phyloP scores from a whole-genome alignment of 2,888 invertebrate genomes.

The Cheilosia variabilis region DNA sequence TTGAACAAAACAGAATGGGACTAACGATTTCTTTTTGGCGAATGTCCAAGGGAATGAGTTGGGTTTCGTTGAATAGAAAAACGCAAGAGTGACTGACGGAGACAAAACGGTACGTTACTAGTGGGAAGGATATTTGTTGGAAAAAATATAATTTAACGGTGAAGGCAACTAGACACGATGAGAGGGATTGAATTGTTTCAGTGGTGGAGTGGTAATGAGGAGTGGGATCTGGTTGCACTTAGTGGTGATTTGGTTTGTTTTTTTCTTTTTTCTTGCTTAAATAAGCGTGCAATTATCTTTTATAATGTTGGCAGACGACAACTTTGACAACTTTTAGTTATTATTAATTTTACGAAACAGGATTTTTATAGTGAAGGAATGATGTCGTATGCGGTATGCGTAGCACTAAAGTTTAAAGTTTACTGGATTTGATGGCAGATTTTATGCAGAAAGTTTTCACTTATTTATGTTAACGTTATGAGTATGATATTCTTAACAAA shows the following conservation, averaged over 20 bases:
- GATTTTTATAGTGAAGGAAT: too few species aligned
- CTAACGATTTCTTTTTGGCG: constrained; percentile 72
- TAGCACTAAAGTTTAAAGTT: too few species aligned
- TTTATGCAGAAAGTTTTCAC: too few species aligned
- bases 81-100: constrained; percentile 62
- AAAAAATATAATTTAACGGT: constrained; percentile 71
- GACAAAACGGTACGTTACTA: constrained; percentile 57
- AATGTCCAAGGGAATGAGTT: constrained; percentile 72
- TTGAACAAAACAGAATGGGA: constrained; percentile 69
- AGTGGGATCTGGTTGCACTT: constrained; percentile 46
- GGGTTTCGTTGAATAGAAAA: constrained; percentile 58
- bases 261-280: neutral
- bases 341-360: too few species aligned
- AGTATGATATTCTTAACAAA: too few species aligned
- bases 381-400: too few species aligned
- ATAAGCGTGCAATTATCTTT: neutral
- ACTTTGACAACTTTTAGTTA: too few species aligned
- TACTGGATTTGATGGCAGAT: too few species aligned
- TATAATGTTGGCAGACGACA: neutral
- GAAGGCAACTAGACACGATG: constrained; percentile 43
- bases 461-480: too few species aligned
- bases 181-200: constrained; percentile 49
- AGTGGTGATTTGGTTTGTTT: constrained; percentile 43
- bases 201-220: constrained; percentile 37
- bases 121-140: constrained; percentile 55